Evolutionary conservation across 2,797 vertebrate species (phyloP).

Genomic region (Fistularia tabacaria): DNA sequence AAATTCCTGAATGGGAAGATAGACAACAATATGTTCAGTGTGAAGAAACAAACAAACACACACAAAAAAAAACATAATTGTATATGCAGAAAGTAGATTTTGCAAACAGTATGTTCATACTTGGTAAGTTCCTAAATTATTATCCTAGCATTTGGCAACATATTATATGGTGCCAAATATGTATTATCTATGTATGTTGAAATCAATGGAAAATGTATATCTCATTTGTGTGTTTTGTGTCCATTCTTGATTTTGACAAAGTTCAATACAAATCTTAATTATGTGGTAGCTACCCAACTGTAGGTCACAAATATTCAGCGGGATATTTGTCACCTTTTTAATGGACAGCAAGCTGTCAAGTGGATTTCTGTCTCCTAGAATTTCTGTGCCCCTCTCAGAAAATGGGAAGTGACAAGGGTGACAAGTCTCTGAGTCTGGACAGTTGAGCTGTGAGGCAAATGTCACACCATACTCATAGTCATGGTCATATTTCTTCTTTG

Average conservation of each 20-base stretch:
- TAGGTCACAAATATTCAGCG: conserved; percentile 46
- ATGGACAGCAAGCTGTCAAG: conserved; percentile 71
- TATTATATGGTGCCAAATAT: conserved; percentile 34
- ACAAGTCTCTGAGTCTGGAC: conserved; percentile 62
- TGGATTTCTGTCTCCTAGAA: conserved; percentile 51
- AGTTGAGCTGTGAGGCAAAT: conserved; percentile 63
- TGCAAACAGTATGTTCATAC: conserved; percentile 49
- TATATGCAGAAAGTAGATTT: conserved; percentile 57
- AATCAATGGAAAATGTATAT: conserved; percentile 36
- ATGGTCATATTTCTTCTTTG: conserved; percentile 46
- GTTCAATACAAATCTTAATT: conserved; percentile 27
- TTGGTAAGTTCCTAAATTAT: conserved; percentile 32
- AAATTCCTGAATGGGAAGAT: neutral
- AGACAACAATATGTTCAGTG: conserved; percentile 37
- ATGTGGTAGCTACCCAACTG: conserved; percentile 15
- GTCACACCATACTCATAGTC: conserved; percentile 60
- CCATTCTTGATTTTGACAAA: conserved; percentile 28
- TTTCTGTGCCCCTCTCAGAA: conserved; percentile 54
- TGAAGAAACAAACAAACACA: conserved; percentile 5
- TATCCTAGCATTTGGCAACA: conserved; percentile 46
- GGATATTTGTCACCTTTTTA: conserved; percentile 66
- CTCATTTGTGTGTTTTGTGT: conserved; percentile 32
- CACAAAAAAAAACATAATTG: conserved; percentile 47
- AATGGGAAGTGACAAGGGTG: conserved; percentile 74
- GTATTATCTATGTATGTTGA: too few relatives aligned